phyloP scores from a whole-genome alignment of 2,797 vertebrate genomes.

The Tiaroga cobitis region DNA sequence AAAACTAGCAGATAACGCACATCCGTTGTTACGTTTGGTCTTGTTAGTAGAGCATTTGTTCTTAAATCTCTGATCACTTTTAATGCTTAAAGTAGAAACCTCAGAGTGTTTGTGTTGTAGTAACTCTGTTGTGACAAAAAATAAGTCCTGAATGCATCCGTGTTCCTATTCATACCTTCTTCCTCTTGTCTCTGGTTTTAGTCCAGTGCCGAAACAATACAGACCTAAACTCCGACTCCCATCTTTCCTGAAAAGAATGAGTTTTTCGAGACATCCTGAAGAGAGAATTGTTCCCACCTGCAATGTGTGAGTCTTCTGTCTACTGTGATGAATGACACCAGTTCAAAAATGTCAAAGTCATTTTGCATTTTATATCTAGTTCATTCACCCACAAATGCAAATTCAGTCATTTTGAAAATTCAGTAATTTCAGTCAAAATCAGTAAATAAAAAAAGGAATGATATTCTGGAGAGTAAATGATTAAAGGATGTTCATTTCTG shows the following conservation, averaged over 20 bases:
- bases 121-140: not conserved
- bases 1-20: constrained; percentile 21
- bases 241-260: constrained; percentile 72
- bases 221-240: constrained; percentile 71
- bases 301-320: constrained; percentile 73
- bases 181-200: constrained; percentile 58
- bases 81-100: not conserved
- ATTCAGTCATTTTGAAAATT: not conserved
- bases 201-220: constrained; percentile 55
- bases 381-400: not conserved
- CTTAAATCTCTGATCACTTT: not conserved
- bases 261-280: constrained; percentile 64
- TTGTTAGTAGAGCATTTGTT: not conserved
- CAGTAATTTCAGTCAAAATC: not conserved
- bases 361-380: not conserved
- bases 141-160: not conserved
- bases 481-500: not conserved
- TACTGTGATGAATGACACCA: not conserved
- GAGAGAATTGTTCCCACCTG: constrained; percentile 72
- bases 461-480: not conserved
- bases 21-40: not conserved
- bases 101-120: not conserved
- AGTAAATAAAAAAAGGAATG: not conserved
- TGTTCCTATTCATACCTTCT: not conserved
- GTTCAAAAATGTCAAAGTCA: not conserved